Evolutionary conservation across 2,797 vertebrate species (phyloP), one percentile per base, ranked within the genome.

Genomic region (Coluber constrictor): DNA sequence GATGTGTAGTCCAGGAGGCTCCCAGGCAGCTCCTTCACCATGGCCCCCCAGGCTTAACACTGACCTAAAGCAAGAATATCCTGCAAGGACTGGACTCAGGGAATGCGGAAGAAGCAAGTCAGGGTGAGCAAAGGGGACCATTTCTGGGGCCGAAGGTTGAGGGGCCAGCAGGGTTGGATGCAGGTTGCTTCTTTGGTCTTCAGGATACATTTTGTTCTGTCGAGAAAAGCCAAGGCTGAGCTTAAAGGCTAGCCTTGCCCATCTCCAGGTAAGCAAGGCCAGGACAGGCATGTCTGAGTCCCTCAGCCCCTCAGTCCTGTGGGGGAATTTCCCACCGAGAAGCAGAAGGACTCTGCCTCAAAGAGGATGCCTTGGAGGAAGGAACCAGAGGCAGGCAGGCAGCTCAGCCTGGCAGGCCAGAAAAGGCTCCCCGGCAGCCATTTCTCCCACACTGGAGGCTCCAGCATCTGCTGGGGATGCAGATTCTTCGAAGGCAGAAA

Each of bases 241-340:
- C 37, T 92, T 55, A 83, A 37, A 18, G 93, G 93, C 92, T 94
- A 94, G 96, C 66, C 66, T 92, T 95, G 92, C n/a, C 90, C 89
- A 23, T 5, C 55, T 56, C 90, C 91, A 87, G 93, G 92, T 29
- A 3, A 63, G 94, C 90, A 74, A 93, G 94, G 95, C 47, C 92
- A 95, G 95, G 94, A 94, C 87, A 89, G 79, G 43, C 51, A 57
- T 95, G 95, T 96, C 96, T 74, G 93, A 91, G 95, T 94, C 95
- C 92, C 91, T 91, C 93, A 91, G 95, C 93, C 95, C 92, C 91
- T 91, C 90, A 56, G 92, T 96, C 96, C 95, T 0, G 8, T 86
- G 95, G 95, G 93, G 94, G 91, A 88, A 96, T 96, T 96, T 95
- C 95, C 88, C 92, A 96, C 95, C 87, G 56, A 93, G 95, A n/a